Conservation (phyloP, 2,797 vertebrate species). For the Catostomus latipinnis region DNA sequence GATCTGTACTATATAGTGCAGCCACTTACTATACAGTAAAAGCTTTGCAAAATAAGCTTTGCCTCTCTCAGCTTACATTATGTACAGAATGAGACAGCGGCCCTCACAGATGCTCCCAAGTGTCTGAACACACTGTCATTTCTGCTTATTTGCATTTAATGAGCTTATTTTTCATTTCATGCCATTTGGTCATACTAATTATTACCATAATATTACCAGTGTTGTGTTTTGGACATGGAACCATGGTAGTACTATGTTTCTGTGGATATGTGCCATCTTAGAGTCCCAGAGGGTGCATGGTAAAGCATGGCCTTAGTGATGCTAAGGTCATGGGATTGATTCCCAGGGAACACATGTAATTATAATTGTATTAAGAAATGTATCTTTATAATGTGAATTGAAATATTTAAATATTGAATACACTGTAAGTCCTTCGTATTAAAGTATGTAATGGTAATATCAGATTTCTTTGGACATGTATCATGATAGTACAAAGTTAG, state of each 20-base stretch:
- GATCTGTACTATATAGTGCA: conserved; percentile 30
- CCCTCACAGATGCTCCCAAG: conserved; percentile 10
- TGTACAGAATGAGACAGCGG: conserved; percentile 32
- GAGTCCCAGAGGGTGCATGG: too few relatives aligned
- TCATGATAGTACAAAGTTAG: neutral
- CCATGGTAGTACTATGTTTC: too few relatives aligned
- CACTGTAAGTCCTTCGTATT: too few relatives aligned
- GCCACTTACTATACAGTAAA: conserved; percentile 46
- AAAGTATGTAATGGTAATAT: too few relatives aligned
- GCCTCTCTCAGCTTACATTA: conserved; percentile 26
- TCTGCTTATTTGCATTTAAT: conserved; percentile 51
- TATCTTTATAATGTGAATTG: too few relatives aligned
- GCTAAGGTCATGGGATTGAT: too few relatives aligned
- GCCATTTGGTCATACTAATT: neutral
- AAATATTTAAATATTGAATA: too few relatives aligned
- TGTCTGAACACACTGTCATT: conserved; percentile 47
- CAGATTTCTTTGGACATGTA: neutral
- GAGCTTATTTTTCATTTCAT: neutral
- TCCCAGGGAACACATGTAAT: too few relatives aligned
- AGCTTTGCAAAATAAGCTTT: conserved; percentile 42
- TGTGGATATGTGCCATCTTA: too few relatives aligned
- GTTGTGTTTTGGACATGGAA: neutral
- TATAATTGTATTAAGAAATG: too few relatives aligned
- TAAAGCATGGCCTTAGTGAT: too few relatives aligned
- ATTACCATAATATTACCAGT: neutral